phyloP scores from a whole-genome alignment of 2,113 vertebrate species.

The Choloepus hoffmanni region DNA sequence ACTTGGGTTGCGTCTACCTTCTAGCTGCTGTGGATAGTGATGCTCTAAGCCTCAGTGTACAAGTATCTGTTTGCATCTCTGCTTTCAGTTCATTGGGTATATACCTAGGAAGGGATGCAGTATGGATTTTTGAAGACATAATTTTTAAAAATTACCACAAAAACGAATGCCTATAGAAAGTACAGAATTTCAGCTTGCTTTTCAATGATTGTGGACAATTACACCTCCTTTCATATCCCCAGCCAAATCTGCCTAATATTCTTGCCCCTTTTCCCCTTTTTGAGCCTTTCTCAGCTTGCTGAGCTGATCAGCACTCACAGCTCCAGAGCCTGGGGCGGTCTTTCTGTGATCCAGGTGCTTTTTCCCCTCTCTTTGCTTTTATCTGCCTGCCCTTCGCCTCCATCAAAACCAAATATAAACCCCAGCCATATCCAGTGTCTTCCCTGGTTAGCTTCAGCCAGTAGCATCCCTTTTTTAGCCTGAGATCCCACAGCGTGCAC shows the following conservation, averaged over 20 bases:
- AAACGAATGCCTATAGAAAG: neutral
- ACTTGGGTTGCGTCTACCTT: no score
- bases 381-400: neutral
- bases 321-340: no score
- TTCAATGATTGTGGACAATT: neutral
- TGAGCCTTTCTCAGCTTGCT: neutral
- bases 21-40: no score
- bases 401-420: neutral
- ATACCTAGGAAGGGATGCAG: no score
- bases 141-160: neutral
- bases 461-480: no score
- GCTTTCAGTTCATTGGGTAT: no score
- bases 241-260: neutral
- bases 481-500: rapidly evolving
- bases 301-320: neutral
- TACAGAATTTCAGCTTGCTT: neutral
- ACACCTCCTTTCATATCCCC: neutral
- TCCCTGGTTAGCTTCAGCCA: neutral
- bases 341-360: neutral
- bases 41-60: no score
- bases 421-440: no score
- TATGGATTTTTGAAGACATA: neutral
- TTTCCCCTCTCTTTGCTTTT: neutral
- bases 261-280: neutral
- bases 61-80: no score